A percentile compares a stretch with the other conserved stretches of the same genome.
Evolutionary conservation across 1,140 invertebrate species (phyloP).

Genomic region (Cyclargus thomasi): DNA sequence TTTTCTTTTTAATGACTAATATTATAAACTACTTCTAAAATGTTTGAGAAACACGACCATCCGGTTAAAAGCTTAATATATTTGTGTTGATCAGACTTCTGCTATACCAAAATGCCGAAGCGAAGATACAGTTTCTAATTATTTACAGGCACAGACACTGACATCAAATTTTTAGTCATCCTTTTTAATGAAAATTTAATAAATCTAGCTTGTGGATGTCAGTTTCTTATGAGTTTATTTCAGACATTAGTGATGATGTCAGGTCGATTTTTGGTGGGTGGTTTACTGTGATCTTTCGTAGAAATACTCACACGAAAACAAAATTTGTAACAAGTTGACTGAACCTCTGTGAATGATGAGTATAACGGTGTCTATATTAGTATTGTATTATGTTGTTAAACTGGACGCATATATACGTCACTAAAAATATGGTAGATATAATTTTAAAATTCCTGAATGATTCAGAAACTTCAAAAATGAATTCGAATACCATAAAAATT

Average conservation of each 20-base stretch:
- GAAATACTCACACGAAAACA: neutral
- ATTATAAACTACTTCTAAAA: no score
- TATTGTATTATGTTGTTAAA: neutral
- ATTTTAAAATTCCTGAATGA: neutral
- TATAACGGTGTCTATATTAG: neutral
- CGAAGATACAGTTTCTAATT: no score
- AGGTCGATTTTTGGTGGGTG: neutral
- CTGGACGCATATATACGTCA: neutral
- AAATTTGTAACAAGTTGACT: neutral
- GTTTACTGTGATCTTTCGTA: neutral
- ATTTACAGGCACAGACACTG: no score
- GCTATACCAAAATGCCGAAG: no score
- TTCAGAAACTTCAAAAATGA: neutral
- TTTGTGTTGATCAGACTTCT: no score
- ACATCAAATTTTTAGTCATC: no score
- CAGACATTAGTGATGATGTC: neutral
- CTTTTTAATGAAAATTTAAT: no score
- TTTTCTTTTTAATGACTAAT: no score
- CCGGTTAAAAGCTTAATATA: no score
- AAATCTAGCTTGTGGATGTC: neutral
- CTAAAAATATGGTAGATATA: neutral
- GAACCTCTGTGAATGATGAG: neutral
- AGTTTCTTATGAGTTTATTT: neutral
- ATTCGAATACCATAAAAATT: no score
- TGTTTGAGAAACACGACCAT: no score